These are phyloP conservation scores for Aphelenchoides fujianensis DNA, from an alignment of 1,140 invertebrate genomes.

Conservation along the genomic window DNA sequence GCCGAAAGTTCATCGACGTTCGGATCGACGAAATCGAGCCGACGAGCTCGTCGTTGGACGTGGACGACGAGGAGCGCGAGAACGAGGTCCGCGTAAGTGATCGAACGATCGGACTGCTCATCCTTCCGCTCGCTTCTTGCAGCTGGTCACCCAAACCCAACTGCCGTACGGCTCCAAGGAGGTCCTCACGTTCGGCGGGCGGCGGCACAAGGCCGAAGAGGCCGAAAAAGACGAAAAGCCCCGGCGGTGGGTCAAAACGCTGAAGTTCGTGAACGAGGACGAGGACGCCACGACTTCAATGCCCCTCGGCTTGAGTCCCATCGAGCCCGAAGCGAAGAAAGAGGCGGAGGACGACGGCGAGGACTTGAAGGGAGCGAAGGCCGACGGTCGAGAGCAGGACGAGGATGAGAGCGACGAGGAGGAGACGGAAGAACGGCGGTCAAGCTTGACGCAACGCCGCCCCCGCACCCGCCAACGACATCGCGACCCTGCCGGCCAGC, in stretches of 20 bases:
- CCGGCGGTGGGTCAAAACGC: neutral
- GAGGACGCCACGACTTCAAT: neutral
- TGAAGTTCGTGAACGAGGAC: slow-evolving; percentile 13
- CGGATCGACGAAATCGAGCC: slow-evolving; percentile 34
- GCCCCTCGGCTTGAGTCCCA: neutral
- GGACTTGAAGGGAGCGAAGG: slow-evolving; percentile 17
- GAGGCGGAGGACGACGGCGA: neutral
- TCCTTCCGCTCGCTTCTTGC: too few species aligned
- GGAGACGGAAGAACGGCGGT: neutral
- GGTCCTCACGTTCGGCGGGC: neutral
- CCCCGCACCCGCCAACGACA: neutral
- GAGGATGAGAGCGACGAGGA: neutral
- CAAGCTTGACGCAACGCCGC: slow-evolving; percentile 26
- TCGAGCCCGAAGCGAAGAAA: neutral
- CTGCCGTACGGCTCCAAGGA: neutral
- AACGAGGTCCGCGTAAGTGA: slow-evolving; percentile 17
- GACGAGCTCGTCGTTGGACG: slow-evolving; percentile 17
- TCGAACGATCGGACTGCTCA: neutral
- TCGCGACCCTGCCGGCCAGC: neutral
- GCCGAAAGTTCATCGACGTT: slow-evolving; percentile 30
- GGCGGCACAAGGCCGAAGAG: neutral
- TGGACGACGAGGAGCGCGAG: slow-evolving; percentile 23
- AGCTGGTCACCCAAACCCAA: slow-evolving; percentile 19
- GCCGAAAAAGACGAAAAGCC: neutral
- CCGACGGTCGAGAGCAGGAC: neutral